These are phyloP conservation scores for Vulpes vulpes DNA, from an alignment of 2,113 vertebrate genomes.

Conservation along the genomic window DNA sequence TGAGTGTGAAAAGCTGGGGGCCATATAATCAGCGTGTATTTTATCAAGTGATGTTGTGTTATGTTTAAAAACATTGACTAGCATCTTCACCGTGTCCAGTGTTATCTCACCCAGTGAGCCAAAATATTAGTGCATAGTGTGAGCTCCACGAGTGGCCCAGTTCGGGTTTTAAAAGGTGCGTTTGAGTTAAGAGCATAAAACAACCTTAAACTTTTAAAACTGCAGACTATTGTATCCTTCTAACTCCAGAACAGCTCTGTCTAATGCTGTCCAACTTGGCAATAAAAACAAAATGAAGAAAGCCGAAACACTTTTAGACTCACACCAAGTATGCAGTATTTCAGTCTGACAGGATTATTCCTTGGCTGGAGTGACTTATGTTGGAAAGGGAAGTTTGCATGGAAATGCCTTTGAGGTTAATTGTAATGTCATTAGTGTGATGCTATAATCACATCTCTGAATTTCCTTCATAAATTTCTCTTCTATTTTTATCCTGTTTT, in stretches of 20 bases:
- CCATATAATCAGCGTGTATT: neutral
- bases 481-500: constrained; percentile 83
- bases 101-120: neutral
- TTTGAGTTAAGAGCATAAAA: constrained; percentile 63
- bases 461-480: constrained; percentile 81
- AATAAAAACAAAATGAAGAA: constrained; percentile 83
- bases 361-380: constrained; percentile 77
- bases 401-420: constrained; percentile 84
- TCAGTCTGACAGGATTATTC: constrained; percentile 84
- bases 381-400: constrained; percentile 80
- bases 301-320: constrained; percentile 76
- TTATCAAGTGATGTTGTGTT: constrained; percentile 33
- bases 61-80: neutral
- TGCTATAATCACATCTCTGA: constrained; percentile 81
- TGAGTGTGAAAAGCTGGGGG: constrained; percentile 13
- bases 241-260: constrained; percentile 72
- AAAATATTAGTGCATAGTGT: neutral
- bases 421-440: constrained; percentile 83
- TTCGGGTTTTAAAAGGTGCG: constrained; percentile 57
- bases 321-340: constrained; percentile 80
- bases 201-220: constrained; percentile 71
- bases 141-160: neutral
- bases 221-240: constrained; percentile 71
- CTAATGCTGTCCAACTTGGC: constrained; percentile 80
- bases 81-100: neutral